Conservation (phyloP, 1,140 invertebrate genomes). For the Heterodera schachtii region DNA sequence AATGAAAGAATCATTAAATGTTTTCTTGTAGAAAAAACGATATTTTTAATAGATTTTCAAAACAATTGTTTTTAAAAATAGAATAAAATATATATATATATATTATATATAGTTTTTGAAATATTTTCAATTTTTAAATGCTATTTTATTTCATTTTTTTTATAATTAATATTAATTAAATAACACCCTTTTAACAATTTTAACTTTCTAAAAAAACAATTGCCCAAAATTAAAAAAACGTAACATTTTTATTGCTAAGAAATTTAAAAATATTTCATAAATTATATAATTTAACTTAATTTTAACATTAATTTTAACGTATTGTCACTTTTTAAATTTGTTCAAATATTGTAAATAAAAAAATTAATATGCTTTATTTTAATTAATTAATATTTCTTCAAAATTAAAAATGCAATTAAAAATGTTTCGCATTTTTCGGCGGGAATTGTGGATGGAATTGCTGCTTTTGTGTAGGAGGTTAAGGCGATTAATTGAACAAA, state of each 20-base stretch:
- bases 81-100: no score
- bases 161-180: neutral
- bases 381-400: conserved; percentile 63
- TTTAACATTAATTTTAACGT: neutral
- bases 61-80: no score
- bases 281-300: neutral
- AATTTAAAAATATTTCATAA: no score
- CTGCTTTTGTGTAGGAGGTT: conserved; percentile 67
- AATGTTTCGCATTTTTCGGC: conserved; percentile 66
- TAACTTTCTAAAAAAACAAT: neutral
- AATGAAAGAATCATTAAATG: no score
- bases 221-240: neutral
- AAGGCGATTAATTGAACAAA: conserved; percentile 65
- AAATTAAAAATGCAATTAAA: no score
- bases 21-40: no score
- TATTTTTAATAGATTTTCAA: no score
- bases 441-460: conserved; percentile 66
- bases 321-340: no score
- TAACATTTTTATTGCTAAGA: no score
- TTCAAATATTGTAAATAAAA: neutral
- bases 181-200: neutral
- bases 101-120: no score
- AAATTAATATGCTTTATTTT: neutral
- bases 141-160: no score
- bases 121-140: no score